phyloP scores from a whole-genome alignment of 1,140 invertebrate genomes.

The Amyelois transitella region DNA sequence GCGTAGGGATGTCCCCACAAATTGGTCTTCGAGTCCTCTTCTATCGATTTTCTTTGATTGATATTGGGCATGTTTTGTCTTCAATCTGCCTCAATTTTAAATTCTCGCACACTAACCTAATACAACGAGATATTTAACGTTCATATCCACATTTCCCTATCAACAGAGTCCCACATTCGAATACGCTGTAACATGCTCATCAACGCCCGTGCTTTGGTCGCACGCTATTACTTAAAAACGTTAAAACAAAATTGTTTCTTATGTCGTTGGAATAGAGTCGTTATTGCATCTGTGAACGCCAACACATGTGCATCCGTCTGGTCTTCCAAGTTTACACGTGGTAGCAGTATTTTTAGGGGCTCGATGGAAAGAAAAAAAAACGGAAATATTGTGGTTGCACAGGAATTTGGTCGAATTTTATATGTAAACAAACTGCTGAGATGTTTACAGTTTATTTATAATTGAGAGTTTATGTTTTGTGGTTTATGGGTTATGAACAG shows the following conservation, averaged over 20 bases:
- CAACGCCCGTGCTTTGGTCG: not conserved
- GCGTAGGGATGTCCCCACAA: not conserved
- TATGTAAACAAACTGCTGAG: not conserved
- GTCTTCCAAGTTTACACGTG: not conserved
- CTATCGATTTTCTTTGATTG: no score
- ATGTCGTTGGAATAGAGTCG: not conserved
- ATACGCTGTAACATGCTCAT: not conserved
- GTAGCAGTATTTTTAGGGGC: conserved; percentile 1
- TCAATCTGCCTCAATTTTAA: not conserved
- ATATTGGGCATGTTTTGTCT: not conserved
- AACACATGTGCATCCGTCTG: not conserved
- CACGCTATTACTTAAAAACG: not conserved
- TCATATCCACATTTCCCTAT: not conserved
- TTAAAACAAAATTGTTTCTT: not conserved
- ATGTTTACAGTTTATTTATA: not conserved
- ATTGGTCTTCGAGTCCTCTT: no score
- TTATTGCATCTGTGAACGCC: not conserved
- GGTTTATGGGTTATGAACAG: no score
- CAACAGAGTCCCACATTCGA: not conserved
- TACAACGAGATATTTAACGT: not conserved
- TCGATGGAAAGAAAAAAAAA: not conserved
- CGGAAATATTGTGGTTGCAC: conserved; percentile 1
- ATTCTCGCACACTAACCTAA: no score
- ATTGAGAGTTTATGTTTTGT: no score
- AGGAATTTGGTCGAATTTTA: conserved; percentile 4